Evolutionary conservation across 2,113 vertebrate genomes (phyloP).

Genomic region (Pantherophis guttatus): DNA sequence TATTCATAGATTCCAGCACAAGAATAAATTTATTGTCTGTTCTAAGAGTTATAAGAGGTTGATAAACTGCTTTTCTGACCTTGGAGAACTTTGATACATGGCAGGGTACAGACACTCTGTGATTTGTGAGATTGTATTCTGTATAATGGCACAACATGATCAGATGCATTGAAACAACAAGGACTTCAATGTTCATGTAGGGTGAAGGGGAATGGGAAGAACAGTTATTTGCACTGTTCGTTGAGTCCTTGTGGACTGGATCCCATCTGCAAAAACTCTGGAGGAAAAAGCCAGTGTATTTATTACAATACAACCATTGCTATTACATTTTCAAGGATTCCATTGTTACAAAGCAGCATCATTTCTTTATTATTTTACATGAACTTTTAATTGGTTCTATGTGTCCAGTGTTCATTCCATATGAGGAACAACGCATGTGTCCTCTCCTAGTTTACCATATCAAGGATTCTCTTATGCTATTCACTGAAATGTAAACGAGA

Average conservation of each 20-base stretch:
- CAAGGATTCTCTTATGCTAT: not conserved
- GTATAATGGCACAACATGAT: slow-evolving; percentile 51
- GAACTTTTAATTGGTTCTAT: slow-evolving; percentile 15
- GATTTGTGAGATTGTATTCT: slow-evolving; percentile 66
- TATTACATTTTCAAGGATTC: not conserved
- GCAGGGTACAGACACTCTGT: slow-evolving; percentile 55
- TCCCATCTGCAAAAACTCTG: not conserved
- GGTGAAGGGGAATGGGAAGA: not conserved
- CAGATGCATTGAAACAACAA: slow-evolving; percentile 58
- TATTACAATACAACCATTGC: not conserved
- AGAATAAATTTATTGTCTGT: slow-evolving; percentile 77
- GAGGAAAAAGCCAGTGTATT: not conserved
- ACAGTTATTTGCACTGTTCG: not conserved
- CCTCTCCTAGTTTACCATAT: slow-evolving; percentile 5
- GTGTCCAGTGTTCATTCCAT: not conserved
- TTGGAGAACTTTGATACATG: slow-evolving; percentile 80
- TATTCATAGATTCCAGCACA: slow-evolving; percentile 74
- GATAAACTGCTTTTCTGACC: slow-evolving; percentile 81
- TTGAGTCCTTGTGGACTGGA: not conserved
- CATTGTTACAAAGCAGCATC: not conserved
- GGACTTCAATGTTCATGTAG: not conserved
- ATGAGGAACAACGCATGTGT: not conserved
- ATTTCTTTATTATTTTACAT: not conserved
- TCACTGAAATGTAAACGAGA: not conserved
- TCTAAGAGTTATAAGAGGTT: slow-evolving; percentile 75